Evolutionary conservation across 2,113 vertebrate genomes (phyloP).

Genomic region (Aphelocoma coerulescens): DNA sequence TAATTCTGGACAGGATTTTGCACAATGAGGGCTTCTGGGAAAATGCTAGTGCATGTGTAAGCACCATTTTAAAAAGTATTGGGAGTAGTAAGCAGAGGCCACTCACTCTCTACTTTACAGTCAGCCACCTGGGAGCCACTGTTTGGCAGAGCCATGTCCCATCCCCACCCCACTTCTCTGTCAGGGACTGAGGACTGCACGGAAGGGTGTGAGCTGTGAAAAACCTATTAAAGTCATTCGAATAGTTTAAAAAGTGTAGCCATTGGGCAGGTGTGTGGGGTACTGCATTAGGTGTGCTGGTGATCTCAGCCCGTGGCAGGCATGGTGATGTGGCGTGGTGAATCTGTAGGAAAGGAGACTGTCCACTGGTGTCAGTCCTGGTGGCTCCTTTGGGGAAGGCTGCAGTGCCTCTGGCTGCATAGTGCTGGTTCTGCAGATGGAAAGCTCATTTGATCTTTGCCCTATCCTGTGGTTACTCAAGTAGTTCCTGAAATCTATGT

Average conservation of each 20-base stretch:
- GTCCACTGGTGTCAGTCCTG: too few relatives aligned
- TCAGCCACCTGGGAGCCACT: not conserved
- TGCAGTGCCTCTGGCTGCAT: not conserved
- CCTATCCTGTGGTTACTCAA: not conserved
- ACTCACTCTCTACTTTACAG: rapidly evolving
- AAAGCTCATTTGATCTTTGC: not conserved
- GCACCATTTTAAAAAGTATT: not conserved
- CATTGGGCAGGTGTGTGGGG: not conserved
- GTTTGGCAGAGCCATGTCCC: not conserved
- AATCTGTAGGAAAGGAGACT: not conserved
- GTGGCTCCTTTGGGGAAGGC: not conserved
- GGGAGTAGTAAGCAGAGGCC: not conserved
- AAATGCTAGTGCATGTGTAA: rapidly evolving
- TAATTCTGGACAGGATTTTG: not conserved
- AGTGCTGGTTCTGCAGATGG: not conserved
- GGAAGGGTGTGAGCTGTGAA: not conserved
- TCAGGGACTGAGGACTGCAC: rapidly evolving
- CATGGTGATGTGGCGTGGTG: rapidly evolving
- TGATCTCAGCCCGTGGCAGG: not conserved
- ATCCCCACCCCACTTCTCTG: rapidly evolving
- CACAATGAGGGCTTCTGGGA: not conserved
- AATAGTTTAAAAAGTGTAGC: not conserved
- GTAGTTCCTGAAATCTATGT: not conserved
- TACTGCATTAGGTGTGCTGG: not conserved
- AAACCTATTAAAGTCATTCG: not conserved